phyloP scores from a whole-genome alignment of 2,113 vertebrate species.

The Peucedramus taeniatus region DNA sequence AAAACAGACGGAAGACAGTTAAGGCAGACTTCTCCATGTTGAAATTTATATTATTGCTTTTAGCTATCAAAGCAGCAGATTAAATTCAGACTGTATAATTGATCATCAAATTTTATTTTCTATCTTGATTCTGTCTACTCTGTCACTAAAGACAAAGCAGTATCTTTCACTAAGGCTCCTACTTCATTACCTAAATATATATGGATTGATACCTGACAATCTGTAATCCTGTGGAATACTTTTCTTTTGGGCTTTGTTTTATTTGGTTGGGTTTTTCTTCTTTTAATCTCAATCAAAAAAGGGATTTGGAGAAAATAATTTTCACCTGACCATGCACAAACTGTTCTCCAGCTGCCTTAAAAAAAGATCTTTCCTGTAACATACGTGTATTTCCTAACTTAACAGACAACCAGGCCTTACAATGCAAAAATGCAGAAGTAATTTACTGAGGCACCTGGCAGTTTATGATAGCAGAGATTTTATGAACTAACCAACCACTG shows the following conservation, averaged over 20 bases:
- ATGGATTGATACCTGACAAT: neutral
- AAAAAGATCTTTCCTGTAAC: neutral
- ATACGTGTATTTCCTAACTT: neutral
- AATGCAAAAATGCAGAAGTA: neutral
- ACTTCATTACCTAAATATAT: neutral
- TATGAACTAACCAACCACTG: neutral
- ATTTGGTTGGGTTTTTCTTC: neutral
- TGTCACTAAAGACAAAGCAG: neutral
- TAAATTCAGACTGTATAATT: neutral
- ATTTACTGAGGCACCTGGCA: neutral
- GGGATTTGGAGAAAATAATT: neutral
- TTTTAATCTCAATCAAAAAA: neutral
- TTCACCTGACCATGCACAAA: neutral
- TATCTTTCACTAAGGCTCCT: neutral
- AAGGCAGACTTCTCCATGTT: neutral
- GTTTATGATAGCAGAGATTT: neutral
- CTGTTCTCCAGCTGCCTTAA: neutral
- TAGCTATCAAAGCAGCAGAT: neutral
- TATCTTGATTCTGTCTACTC: neutral
- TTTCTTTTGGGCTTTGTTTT: neutral
- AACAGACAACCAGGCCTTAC: neutral
- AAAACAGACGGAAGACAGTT: neutral
- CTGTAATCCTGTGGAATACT: neutral
- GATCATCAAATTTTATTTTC: neutral
- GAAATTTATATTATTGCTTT: neutral